Conservation (phyloP, 2,113 vertebrate genomes). For the Callithrix jacchus region DNA sequence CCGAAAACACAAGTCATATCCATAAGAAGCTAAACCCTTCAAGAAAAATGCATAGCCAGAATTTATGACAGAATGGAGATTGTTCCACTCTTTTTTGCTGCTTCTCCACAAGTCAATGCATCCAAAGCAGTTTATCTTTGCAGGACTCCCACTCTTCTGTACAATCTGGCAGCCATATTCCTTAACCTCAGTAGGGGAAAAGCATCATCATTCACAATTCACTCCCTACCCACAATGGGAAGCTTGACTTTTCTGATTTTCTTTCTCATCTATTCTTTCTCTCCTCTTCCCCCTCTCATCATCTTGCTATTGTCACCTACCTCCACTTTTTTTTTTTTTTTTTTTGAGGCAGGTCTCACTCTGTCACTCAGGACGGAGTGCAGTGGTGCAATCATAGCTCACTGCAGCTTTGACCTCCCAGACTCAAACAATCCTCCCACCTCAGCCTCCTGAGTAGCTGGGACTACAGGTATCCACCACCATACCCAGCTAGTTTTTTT, state of each 20-base stretch:
- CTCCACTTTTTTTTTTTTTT: background rate
- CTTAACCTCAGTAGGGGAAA: background rate
- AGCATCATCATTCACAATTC: background rate
- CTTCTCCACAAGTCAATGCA: background rate
- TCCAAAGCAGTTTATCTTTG: background rate
- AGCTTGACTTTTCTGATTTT: background rate
- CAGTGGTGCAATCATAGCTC: no score
- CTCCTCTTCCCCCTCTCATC: background rate
- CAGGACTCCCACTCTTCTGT: background rate
- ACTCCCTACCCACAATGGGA: background rate
- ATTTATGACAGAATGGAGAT: background rate
- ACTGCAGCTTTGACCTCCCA: no score
- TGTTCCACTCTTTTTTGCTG: background rate
- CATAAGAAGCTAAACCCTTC: background rate
- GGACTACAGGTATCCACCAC: no score
- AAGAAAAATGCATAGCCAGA: background rate
- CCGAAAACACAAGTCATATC: background rate
- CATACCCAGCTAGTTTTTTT: no score
- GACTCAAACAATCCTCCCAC: no score
- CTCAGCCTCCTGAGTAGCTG: no score
- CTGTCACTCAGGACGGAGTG: no score
- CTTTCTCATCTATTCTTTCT: background rate
- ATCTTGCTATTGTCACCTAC: background rate
- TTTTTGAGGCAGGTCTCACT: no score
- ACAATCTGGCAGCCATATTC: background rate